Evolutionary conservation across 2,797 vertebrate species (phyloP), one percentile per base, ranked within the genome.

Genomic region (Acipenser ruthenus): DNA sequence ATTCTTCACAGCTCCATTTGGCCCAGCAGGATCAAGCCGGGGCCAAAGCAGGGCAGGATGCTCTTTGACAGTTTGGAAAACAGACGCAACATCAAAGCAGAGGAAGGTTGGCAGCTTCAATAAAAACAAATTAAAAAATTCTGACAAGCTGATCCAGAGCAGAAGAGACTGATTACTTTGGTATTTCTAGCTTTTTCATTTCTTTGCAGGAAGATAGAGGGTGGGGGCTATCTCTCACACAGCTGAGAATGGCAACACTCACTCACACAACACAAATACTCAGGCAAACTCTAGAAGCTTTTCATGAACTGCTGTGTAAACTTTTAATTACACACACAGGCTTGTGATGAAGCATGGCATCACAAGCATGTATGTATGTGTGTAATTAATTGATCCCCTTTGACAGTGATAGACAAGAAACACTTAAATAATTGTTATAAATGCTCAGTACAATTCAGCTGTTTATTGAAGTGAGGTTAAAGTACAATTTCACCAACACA

Each of bases 71-170:
- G 68, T 70, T 74, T 67, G 72, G 74, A 77, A 78, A 82, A 69
- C 74, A 79, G 78, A 78, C 78, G 81, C 78, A 72, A 77, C 80
- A 83, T 84, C 83, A 84, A 84, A 82, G 83, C 68, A 51, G 53
- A 67, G 69, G 71, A 72, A 68, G 69, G 74, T 78, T 80, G 78
- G 76, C 78, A 78, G 78, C 79, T 74, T 71, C 60, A 37, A 37
- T 37, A 37, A 37, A 37, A 37, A 37, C 3, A 37, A 37, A 37
- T 18, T 18, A 1, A 37, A 37, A 70, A 9, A 70, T 70, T 72
- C 66, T 65, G 64, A 66, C 72, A 69, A 70, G 7, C 65, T 61
- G 72, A 74, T 23, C 11, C 11, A 60, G 6, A 47, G 13, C 68
- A 74, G 60, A 37, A 37, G 37, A 66, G 67, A 71, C 10, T 53